These are phyloP conservation scores for Orthosia incerta DNA, from an alignment of 2,888 invertebrate genomes.

Conservation along the genomic window DNA sequence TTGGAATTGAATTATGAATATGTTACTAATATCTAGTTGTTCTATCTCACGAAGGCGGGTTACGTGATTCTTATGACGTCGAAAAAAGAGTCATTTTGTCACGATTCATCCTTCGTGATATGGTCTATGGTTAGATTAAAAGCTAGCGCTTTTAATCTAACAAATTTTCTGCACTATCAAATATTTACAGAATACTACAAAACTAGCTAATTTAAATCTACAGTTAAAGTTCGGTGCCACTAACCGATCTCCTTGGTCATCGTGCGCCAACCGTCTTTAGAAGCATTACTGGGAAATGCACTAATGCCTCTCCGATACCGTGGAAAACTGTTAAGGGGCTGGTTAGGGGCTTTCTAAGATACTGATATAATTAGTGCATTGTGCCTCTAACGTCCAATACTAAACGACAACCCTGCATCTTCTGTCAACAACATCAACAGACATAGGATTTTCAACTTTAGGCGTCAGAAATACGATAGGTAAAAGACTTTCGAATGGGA, in stretches of 20 bases:
- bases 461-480: conserved; percentile 30
- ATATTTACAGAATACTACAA: not conserved
- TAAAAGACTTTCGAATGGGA: not conserved
- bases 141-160: too few species aligned
- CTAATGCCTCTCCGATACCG: conserved; percentile 88
- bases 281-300: conserved; percentile 90
- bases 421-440: conserved; percentile 30
- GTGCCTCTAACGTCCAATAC: conserved; percentile 84
- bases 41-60: too few species aligned
- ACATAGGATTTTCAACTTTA: conserved; percentile 68
- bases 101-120: too few species aligned
- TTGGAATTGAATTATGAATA: not conserved
- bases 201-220: conserved; percentile 9
- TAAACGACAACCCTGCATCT: conserved; percentile 66
- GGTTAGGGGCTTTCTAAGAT: conserved; percentile 90
- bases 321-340: conserved; percentile 91
- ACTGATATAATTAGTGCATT: conserved; percentile 90
- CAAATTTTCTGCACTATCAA: not conserved
- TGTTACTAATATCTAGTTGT: not conserved
- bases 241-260: conserved; percentile 81
- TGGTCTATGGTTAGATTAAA: too few species aligned
- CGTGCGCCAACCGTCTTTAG: conserved; percentile 87
- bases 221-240: conserved; percentile 66
- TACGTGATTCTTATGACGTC: too few species aligned
- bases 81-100: too few species aligned